These are phyloP conservation scores for Darevskia nairensis DNA, from an alignment of 2,797 vertebrate species.

Conservation along the genomic window DNA sequence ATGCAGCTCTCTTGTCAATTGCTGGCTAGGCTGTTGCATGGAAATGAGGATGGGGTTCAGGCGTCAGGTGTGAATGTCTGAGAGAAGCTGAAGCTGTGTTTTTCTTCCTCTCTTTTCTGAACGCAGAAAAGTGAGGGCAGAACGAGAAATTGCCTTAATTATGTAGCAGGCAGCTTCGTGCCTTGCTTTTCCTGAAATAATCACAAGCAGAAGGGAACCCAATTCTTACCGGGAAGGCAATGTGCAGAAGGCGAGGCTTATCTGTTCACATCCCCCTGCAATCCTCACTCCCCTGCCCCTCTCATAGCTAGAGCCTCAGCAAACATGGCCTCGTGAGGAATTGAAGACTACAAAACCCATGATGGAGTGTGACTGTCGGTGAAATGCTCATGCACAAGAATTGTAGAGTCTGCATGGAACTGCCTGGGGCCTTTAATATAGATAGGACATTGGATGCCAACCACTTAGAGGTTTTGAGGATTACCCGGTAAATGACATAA, in stretches of 20 bases:
- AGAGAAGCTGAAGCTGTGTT: background rate
- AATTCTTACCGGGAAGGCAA: background rate
- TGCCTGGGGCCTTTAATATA: no score
- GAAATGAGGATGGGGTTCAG: background rate
- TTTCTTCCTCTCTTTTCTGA: background rate
- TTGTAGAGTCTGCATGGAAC: no score
- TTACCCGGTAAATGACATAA: no score
- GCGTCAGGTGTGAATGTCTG: background rate
- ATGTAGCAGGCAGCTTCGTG: background rate
- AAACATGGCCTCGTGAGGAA: background rate
- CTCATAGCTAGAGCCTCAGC: background rate
- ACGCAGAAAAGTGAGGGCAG: background rate
- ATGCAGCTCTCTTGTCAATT: background rate
- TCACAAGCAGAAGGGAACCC: background rate
- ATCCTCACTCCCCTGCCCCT: background rate
- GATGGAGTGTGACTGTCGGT: no score
- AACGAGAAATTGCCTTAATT: background rate
- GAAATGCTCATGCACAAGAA: no score
- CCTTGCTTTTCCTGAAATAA: background rate
- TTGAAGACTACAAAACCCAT: no score
- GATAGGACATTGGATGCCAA: no score
- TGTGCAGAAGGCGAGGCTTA: background rate
- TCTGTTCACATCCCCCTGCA: background rate
- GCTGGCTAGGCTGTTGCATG: no score
- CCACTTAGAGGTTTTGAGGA: no score